Evolutionary conservation across 1,140 invertebrate genomes (phyloP).

Genomic region (Berghia stephanieae): DNA sequence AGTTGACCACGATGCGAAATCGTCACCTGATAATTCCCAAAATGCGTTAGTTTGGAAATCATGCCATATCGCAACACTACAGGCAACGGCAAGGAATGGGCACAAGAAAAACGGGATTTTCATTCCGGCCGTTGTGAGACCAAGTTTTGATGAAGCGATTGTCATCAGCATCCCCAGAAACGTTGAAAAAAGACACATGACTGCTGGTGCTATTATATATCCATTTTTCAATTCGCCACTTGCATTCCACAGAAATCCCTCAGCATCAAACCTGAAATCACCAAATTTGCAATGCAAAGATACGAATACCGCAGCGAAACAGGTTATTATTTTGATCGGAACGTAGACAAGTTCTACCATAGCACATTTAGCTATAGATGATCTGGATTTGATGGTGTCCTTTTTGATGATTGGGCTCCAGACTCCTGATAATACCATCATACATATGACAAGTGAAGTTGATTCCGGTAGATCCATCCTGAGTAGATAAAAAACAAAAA

Average conservation of each 20-base stretch:
- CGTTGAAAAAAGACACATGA: slow-evolving; percentile 24
- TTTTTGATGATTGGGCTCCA: slow-evolving; percentile 37
- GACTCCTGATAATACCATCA: slow-evolving; percentile 31
- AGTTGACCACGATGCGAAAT: slow-evolving; percentile 31
- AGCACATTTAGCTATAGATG: neutral
- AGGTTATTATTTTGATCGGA: slow-evolving; percentile 18
- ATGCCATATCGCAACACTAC: slow-evolving; percentile 34
- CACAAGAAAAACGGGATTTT: slow-evolving; percentile 36
- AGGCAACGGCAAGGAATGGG: slow-evolving; percentile 13
- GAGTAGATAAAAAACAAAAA: no score
- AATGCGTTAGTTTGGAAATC: slow-evolving; percentile 35
- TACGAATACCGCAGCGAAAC: slow-evolving; percentile 24
- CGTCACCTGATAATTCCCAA: slow-evolving; percentile 38
- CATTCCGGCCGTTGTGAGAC: slow-evolving; percentile 31
- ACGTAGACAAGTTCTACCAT: slow-evolving; percentile 30
- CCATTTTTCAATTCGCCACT: slow-evolving; percentile 13
- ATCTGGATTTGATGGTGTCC: neutral
- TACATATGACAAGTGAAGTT: slow-evolving; percentile 22
- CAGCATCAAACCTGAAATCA: slow-evolving; percentile 24
- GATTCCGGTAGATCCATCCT: no score
- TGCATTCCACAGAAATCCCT: slow-evolving; percentile 15
- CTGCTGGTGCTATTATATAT: slow-evolving; percentile 31
- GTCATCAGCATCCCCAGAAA: slow-evolving; percentile 26
- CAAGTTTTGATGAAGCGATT: slow-evolving; percentile 30
- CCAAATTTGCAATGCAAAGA: slow-evolving; percentile 36